These are phyloP conservation scores for Parazoanthus darwini DNA, from an alignment of 92 coral and sea anemone species.

Conservation along the genomic window DNA sequence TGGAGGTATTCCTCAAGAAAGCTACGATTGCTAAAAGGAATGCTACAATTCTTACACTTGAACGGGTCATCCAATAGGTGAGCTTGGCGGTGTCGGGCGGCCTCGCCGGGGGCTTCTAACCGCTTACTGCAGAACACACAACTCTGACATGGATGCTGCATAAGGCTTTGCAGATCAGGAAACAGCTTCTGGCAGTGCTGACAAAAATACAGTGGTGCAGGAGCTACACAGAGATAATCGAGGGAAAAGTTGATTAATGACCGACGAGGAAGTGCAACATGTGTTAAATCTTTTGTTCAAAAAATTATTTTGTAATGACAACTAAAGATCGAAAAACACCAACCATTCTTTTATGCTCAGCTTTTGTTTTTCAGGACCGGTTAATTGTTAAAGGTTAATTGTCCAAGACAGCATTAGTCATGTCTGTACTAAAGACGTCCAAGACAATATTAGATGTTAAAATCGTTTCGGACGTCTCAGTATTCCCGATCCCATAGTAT, in stretches of 20 bases:
- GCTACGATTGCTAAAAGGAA: conserved; percentile 2
- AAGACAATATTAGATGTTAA: not conserved
- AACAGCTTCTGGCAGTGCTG: conserved; percentile 9
- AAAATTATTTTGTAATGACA: too few relatives aligned
- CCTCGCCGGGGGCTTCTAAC: not conserved
- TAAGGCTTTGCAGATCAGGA: conserved; percentile 6
- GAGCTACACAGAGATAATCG: not conserved
- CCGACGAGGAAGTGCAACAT: too few relatives aligned
- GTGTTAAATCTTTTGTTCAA: too few relatives aligned
- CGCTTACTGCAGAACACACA: conserved; percentile 8
- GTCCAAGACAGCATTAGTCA: too few relatives aligned
- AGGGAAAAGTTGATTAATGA: too few relatives aligned
- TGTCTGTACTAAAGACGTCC: too few relatives aligned
- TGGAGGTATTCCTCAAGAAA: conserved; percentile 9
- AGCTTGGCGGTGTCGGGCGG: not conserved
- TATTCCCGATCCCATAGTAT: too few relatives aligned
- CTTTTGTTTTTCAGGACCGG: too few relatives aligned
- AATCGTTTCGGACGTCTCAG: too few relatives aligned
- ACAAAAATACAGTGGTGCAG: not conserved
- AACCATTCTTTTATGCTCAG: too few relatives aligned
- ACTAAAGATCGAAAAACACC: too few relatives aligned
- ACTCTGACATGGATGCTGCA: not conserved
- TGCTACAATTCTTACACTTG: not conserved
- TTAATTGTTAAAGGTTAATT: too few relatives aligned
- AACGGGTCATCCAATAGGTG: not conserved